Percentiles rank a stretch among this genome's conserved stretches.
These are phyloP conservation scores for Hymenochirus boettgeri DNA, from an alignment of 2,113 vertebrate species.

Conservation along the genomic window DNA sequence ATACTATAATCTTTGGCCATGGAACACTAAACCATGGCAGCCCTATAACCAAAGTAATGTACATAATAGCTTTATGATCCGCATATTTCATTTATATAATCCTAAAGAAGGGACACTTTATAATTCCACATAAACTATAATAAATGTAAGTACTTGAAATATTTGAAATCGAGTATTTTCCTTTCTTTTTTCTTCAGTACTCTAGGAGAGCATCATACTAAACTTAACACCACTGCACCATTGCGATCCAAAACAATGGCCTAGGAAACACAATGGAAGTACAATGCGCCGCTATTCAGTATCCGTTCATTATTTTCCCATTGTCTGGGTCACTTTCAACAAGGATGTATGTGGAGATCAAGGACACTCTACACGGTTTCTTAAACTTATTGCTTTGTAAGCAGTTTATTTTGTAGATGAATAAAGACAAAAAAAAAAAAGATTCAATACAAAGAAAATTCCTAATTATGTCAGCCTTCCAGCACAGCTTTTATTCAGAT, in stretches of 20 bases:
- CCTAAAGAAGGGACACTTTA: too few relatives aligned
- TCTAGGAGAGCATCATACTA: not conserved
- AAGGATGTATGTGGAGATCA: conserved; percentile 10
- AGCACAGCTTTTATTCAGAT: not conserved
- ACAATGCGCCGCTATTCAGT: not conserved
- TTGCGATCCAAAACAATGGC: not conserved
- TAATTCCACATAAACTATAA: not conserved
- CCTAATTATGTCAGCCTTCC: not conserved
- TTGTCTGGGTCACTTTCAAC: not conserved
- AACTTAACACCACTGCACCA: not conserved
- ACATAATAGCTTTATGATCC: too few relatives aligned
- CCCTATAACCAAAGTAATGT: too few relatives aligned
- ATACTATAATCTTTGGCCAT: too few relatives aligned
- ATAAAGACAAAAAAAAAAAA: conserved; percentile 5
- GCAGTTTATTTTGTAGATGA: not conserved
- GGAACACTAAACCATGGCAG: too few relatives aligned
- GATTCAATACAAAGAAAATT: not conserved
- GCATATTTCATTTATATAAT: too few relatives aligned
- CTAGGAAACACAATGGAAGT: not conserved
- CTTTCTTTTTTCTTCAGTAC: not conserved
- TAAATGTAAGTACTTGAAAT: conserved; percentile 8
- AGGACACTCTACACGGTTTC: conserved; percentile 15
- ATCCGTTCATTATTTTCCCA: conserved; percentile 1
- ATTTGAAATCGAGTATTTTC: conserved; percentile 3
- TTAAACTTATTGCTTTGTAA: not conserved